These are phyloP conservation scores for Origma solitaria DNA, from an alignment of 2,113 vertebrate species.

Conservation along the genomic window DNA sequence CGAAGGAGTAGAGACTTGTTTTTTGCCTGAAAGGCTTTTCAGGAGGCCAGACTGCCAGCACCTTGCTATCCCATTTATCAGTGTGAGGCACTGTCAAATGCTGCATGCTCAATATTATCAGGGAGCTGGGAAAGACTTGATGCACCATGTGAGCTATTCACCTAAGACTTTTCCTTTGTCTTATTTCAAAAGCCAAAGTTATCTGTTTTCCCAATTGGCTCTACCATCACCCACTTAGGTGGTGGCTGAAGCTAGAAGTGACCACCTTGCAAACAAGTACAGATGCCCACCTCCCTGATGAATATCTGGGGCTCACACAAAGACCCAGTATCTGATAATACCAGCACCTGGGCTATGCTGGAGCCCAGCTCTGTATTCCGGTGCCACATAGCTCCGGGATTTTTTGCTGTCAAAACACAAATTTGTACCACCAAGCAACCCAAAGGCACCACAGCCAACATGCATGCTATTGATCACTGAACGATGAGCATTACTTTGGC, in stretches of 20 bases:
- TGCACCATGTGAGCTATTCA: background rate
- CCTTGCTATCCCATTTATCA: background rate
- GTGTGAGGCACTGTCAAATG: background rate
- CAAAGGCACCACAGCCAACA: background rate
- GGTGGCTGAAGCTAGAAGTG: background rate
- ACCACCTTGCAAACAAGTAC: background rate
- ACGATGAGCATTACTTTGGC: background rate
- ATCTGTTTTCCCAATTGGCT: background rate
- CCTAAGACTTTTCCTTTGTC: background rate
- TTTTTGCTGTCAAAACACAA: background rate
- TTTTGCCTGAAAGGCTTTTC: background rate
- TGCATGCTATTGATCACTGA: background rate
- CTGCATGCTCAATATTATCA: accelerated
- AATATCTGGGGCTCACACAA: background rate
- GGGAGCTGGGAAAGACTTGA: background rate
- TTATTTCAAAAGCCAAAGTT: background rate
- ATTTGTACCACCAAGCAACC: background rate
- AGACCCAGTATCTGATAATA: background rate
- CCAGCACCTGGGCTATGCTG: background rate
- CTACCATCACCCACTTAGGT: background rate
- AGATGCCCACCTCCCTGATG: background rate
- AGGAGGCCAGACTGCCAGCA: background rate
- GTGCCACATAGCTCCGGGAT: background rate
- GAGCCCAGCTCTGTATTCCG: background rate
- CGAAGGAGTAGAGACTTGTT: background rate